Base-by-base conservation (phyloP, 2,797 vertebrate species). In the Enteromius mattozi region DNA sequence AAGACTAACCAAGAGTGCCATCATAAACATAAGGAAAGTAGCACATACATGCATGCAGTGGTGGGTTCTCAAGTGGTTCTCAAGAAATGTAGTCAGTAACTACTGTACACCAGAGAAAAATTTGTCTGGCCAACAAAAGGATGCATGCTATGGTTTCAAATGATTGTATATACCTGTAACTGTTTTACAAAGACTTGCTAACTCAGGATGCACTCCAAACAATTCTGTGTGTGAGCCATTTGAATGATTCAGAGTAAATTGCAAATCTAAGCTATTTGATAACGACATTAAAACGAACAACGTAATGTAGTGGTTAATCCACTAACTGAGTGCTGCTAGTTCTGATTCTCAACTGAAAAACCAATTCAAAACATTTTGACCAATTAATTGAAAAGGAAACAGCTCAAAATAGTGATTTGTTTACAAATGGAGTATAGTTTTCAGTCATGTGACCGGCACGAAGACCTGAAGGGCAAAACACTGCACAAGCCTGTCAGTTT, bases 1-100 rank as follows among this genome's bases (percentile, higher is more conserved):
- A 61, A 75, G 61, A 68, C 54, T 76, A 27, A 76, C 76, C 47
- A 69, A 61, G 51, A 70, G 35, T 83, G 27, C 24, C 37, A 14
- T 70, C 49, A 70, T 70, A 78, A 78, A 83, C 21, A 51, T 37
- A 13, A 33, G 6, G 37, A 59, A 74, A 61, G 40, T 24, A 35
- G 24, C 27, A 30, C 19, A 8, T n/a, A 19, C 17, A 16, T 47
- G 47, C 14, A 42, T 75, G 6, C 12, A 21, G 71, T 7, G 9
- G 19, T 56, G 30, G 49, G 19, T 27, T 27, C 27, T 27, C 19
- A 76, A 76, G 49, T 30, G n/a, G 21, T 27, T 27, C 33, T 14
- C 1, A 13, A 54, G 21, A 54, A 27, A 7, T 42, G 2, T n/a
- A 8, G 40, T 70, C 40, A 42, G 65, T 40, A 70, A 7, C 21